Evolutionary conservation across 1,140 invertebrate genomes (phyloP).

Genomic region (Polypedilum pembai): DNA sequence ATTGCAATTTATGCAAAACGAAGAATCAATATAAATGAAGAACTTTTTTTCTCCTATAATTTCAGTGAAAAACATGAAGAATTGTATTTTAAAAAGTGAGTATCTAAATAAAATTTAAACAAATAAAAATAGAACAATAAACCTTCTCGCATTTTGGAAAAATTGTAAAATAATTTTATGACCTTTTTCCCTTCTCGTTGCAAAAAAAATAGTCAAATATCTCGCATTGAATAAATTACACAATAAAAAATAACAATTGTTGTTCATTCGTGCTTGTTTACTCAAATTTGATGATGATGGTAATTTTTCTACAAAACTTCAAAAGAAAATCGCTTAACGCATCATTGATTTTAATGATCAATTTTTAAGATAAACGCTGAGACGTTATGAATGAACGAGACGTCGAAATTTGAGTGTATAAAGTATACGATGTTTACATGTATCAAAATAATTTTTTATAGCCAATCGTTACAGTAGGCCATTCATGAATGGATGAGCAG

Average conservation of each 20-base stretch:
- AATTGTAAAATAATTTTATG: no score
- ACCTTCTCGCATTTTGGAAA: background rate
- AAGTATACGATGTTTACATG: no score
- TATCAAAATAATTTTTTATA: background rate
- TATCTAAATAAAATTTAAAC: background rate
- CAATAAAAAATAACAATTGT: background rate
- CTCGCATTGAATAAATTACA: background rate
- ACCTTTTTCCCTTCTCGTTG: no score
- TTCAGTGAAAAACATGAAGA: background rate
- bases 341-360: constrained; percentile 28
- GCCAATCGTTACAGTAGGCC: background rate
- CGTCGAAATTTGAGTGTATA: no score
- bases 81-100: background rate
- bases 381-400: background rate
- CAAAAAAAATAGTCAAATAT: no score
- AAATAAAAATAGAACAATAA: background rate
- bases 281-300: background rate
- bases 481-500: no score
- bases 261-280: background rate
- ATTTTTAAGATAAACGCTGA: constrained; percentile 2
- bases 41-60: background rate
- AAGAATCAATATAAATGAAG: background rate
- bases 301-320: constrained; percentile 14
- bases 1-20: background rate
- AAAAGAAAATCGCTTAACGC: constrained; percentile 19